A percentile compares a stretch with the other conserved stretches of the same genome.
phyloP scores from a whole-genome alignment of 2,113 vertebrate genomes.

The Chinchilla lanigera region DNA sequence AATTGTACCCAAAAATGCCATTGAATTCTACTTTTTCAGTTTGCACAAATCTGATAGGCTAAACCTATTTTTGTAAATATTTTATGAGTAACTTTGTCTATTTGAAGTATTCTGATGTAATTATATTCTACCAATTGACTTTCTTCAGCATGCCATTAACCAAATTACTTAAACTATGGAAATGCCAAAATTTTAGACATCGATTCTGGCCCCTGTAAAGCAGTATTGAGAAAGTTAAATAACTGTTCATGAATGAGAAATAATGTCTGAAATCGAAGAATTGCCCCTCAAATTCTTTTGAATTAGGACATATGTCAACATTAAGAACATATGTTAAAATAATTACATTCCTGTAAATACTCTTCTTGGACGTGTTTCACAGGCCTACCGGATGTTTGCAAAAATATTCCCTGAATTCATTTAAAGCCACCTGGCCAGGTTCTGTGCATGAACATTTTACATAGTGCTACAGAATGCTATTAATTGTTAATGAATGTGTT shows the following conservation, averaged over 20 bases:
- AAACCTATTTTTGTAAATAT: not conserved
- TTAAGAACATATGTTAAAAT: conserved; percentile 7
- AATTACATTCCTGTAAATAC: not conserved
- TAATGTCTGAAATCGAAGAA: not conserved
- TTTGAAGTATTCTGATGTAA: not conserved
- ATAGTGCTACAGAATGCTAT: not conserved
- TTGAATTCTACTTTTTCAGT: not conserved
- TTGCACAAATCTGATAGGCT: not conserved
- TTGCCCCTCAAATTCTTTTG: not conserved
- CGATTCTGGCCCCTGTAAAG: not conserved
- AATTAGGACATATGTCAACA: not conserved
- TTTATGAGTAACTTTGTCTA: not conserved
- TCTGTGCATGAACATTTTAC: not conserved
- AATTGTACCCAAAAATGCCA: not conserved
- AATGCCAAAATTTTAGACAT: not conserved
- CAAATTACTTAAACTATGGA: not conserved
- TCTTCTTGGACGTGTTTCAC: not conserved
- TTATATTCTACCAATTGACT: not conserved
- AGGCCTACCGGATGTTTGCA: conserved; percentile 13
- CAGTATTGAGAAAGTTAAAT: not conserved
- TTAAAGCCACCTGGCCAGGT: not conserved
- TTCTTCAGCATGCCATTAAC: not conserved
- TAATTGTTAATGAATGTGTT: not conserved
- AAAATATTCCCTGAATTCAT: not conserved
- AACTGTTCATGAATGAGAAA: conserved; percentile 1